Base-by-base conservation (phyloP, 2,797 vertebrate genomes). In the Apodemus agrarius region DNA sequence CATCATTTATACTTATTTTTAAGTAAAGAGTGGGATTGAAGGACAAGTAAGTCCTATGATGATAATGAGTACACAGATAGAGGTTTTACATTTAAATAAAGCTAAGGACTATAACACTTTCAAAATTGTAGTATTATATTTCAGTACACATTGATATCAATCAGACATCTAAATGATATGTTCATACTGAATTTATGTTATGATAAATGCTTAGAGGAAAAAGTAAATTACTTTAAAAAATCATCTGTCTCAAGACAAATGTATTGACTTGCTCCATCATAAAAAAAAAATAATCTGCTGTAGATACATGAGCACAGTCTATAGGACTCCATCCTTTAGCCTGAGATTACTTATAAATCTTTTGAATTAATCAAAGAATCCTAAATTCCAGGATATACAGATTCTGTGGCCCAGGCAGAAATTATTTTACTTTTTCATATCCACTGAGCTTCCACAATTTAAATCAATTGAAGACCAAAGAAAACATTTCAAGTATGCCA, bases 181-280 rank as follows among this genome's bases (percentile, higher is more conserved):
- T 80, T 90, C 6, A 90, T 94, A 90, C 65, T 89, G 46, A 96
- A 93, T 92, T 92, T 96, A 94, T 85, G 40, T 80, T 57, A 93
- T 61, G 59, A 84, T 94, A n/a, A 91, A 84, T 89, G 22, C 26
- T 54, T 93, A 90, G 59, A 14, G 69, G 10, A 4, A 8, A 74
- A 72, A 49, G 13, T n/a, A 24, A 92, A 31, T 11, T 93, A 46
- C 17, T 92, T 72, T 93, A 85, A 94, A 94, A 85, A 96, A 88
- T 69, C 90, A 10, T 26, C 63, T 80, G 93, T 82, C 49, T 93
- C 34, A 85, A n/a, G 22, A 65, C 91, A 92, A 74, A 88, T 83
- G 9, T 86, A 52, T 80, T 63, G 95, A 40, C 67, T 93, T 90
- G 6, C 22, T 93, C 10, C 40, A 40, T 72, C 40, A 76, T 75